These are phyloP conservation scores for Macrosteles quadrilineatus DNA, from an alignment of 1,140 invertebrate genomes.

Conservation along the genomic window DNA sequence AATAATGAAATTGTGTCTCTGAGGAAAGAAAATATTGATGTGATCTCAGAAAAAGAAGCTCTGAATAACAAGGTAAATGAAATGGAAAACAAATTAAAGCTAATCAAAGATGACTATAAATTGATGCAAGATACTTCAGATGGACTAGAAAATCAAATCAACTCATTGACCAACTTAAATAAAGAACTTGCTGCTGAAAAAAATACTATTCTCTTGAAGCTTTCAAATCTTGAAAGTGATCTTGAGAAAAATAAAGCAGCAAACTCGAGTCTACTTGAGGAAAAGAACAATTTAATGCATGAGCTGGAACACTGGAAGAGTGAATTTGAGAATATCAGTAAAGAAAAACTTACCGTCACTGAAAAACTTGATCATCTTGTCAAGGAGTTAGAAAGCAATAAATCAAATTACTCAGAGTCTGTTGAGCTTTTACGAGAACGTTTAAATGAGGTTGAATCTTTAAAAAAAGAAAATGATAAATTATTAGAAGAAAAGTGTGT, in stretches of 20 bases:
- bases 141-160: too few relatives aligned
- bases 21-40: neutral
- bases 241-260: neutral
- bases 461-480: neutral
- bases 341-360: neutral
- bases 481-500: neutral
- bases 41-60: neutral
- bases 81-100: slow-evolving; percentile 1
- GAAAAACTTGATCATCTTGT: neutral
- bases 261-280: neutral
- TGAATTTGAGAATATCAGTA: neutral
- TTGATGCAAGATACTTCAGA: too few relatives aligned
- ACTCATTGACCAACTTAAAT: neutral
- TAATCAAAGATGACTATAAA: slow-evolving; percentile 8
- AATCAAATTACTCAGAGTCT: neutral
- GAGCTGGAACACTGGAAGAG: neutral
- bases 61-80: slow-evolving; percentile 8
- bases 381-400: neutral
- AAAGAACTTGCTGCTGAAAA: neutral
- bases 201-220: neutral
- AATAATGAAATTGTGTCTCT: neutral
- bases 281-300: neutral
- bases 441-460: neutral
- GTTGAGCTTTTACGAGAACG: neutral
- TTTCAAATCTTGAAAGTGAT: neutral